Conservation (phyloP, 1,140 invertebrate species). For the Cepaea nemoralis region DNA sequence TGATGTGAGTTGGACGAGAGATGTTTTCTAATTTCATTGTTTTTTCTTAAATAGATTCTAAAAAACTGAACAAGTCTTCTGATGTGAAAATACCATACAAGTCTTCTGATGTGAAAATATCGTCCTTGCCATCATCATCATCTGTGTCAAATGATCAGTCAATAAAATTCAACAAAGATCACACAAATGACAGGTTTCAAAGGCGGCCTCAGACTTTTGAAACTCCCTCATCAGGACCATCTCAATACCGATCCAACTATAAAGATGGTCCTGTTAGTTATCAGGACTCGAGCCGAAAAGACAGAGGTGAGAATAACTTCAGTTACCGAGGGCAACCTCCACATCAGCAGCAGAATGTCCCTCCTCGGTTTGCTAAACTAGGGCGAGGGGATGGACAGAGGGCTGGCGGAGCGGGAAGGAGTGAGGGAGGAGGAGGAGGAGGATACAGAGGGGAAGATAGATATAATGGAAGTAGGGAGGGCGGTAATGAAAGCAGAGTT, state of each 20-base stretch:
- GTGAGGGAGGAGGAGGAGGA: not conserved
- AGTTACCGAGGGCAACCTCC: not conserved
- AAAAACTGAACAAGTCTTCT: not conserved
- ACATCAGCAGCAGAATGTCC: conserved; percentile 5
- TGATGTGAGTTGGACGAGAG: too few species aligned
- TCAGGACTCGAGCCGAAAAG: not conserved
- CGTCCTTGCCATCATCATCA: conserved; percentile 4
- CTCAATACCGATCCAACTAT: not conserved
- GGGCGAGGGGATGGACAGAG: not conserved
- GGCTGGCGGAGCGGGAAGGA: not conserved
- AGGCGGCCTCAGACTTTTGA: not conserved
- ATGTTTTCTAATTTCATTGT: not conserved
- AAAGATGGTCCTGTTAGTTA: not conserved
- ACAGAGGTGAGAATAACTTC: not conserved
- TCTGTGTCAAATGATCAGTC: not conserved
- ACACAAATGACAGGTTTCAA: not conserved
- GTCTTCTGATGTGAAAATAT: not conserved
- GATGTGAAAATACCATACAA: not conserved
- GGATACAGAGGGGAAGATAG: not conserved
- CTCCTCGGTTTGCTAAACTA: conserved; percentile 25
- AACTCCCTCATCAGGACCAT: not conserved
- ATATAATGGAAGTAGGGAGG: not conserved
- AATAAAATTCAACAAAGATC: not conserved
- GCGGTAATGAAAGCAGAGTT: not conserved
- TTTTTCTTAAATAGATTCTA: not conserved